Base-by-base conservation (phyloP, 2,888 invertebrate species). In the Lissonota sp. region DNA sequence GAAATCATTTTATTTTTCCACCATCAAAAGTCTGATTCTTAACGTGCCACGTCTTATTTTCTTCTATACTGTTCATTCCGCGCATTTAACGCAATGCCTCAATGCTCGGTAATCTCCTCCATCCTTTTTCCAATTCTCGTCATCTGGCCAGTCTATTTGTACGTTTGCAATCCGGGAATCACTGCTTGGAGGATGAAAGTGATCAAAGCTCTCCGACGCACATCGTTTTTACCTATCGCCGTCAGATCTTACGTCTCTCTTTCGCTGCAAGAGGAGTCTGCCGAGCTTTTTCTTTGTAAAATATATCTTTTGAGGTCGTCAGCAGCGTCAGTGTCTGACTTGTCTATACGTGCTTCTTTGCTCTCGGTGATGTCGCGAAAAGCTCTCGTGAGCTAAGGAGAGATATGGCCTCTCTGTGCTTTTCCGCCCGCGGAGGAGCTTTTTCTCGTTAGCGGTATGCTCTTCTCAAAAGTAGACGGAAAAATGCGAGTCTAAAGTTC, bases 371-470 rank as follows among this genome's bases (percentile, higher is more conserved):
- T 51, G 49, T 51, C 51, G 51, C n/a, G 49, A n/a, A 62, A 60
- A 71, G 40, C 60, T 39, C 40, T 51, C 51, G 71, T 71, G n/a
- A 60, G n/a, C 49, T 46, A 58, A 55, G 44, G 10, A 58, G 37
- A 57, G 37, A 44, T 53, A 12, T 53, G 6, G 6, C 14, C 4
- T 14, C 12, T 14, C 14, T 14, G 53, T 53, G 57, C 12, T 51
- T 51, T 1, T 42, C 6, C 26, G 44, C 63, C 39, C 49, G 49
- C 60, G 44, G 57, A 66, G 57, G n/a, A 49, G 37, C 58, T 70
- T 55, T 49, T 55, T 44, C 14, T 55, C 73, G 74, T 74, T 79
- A 58, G 14, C 49, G 57, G 62, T 49, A n/a, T 49, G 49, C 7
- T 70, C 39, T 51, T 46, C n/a, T 51, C 8, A 16, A 42, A 70